phyloP scores from a whole-genome alignment of 1,140 invertebrate genomes.

The Apis cerana region DNA sequence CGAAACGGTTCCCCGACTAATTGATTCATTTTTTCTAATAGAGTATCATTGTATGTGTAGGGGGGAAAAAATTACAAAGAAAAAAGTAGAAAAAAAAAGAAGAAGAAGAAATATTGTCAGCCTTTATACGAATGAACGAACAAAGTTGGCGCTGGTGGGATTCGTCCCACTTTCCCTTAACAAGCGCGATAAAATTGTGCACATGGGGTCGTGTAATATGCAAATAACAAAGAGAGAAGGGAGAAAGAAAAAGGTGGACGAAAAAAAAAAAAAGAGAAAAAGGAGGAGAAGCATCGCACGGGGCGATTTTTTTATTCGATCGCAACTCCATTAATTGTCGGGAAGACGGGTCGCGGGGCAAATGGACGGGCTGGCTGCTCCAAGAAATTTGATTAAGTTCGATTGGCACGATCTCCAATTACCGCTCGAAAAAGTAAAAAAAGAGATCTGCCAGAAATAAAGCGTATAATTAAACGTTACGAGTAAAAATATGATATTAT shows the following conservation, averaged over 20 bases:
- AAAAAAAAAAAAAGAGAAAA: neutral
- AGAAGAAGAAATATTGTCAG: too few relatives aligned
- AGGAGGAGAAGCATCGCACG: neutral
- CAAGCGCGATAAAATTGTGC: conserved; percentile 25
- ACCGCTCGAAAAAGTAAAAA: neutral
- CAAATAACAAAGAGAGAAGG: neutral
- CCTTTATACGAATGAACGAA: too few relatives aligned
- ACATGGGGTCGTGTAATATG: conserved; percentile 6
- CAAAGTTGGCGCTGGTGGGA: neutral
- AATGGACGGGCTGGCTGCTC: neutral
- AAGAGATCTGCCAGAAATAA: neutral
- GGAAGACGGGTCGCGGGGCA: neutral
- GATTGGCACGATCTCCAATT: conserved; percentile 6
- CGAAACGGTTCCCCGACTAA: neutral
- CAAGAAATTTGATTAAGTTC: conserved; percentile 30
- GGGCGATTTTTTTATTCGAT: neutral
- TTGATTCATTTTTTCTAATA: neutral
- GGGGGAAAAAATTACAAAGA: neutral
- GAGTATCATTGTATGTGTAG: neutral
- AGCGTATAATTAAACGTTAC: conserved; percentile 6
- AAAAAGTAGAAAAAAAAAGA: too few relatives aligned
- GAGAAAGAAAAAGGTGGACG: neutral
- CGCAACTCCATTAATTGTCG: conserved; percentile 27
- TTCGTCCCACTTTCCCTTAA: conserved; percentile 16
- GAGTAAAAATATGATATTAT: too few relatives aligned